phyloP scores from a whole-genome alignment of 2,888 invertebrate genomes.

The Trichogramma evanescens region DNA sequence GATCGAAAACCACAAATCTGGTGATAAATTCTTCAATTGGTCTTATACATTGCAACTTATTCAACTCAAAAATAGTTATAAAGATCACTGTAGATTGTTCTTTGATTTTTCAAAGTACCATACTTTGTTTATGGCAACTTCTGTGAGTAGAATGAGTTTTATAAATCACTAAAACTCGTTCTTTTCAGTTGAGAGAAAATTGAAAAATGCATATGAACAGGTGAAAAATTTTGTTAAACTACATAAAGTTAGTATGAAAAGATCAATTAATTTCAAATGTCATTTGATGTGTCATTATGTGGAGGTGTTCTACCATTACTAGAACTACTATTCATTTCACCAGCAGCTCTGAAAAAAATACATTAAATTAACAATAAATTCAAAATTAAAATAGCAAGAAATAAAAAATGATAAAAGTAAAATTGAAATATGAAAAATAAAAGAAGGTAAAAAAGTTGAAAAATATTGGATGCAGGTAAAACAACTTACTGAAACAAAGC shows the following conservation, averaged over 20 bases:
- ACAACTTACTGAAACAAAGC: constrained; percentile 39
- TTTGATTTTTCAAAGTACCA: neutral
- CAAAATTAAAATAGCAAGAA: neutral
- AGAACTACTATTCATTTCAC: constrained; percentile 33
- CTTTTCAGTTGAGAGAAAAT: neutral
- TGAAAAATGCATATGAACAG: constrained; percentile 19
- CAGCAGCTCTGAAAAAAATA: constrained; percentile 35
- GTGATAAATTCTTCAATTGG: neutral
- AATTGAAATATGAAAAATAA: neutral
- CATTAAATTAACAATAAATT: neutral
- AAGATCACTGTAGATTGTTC: neutral
- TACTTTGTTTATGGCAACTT: neutral
- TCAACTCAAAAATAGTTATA: constrained; percentile 5
- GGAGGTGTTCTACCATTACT: constrained; percentile 21
- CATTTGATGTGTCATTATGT: constrained; percentile 31
- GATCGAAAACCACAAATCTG: neutral
- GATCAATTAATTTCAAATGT: constrained; percentile 33
- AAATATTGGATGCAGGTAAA: constrained; percentile 8
- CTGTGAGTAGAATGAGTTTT: neutral
- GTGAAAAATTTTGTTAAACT: constrained; percentile 30
- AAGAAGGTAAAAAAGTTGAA: neutral
- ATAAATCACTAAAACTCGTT: neutral
- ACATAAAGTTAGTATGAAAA: constrained; percentile 29
- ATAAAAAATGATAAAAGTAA: constrained; percentile 1
- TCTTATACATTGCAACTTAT: neutral